Evolutionary conservation across 1,140 invertebrate species (phyloP).

Genomic region (Parapsyche elsis): DNA sequence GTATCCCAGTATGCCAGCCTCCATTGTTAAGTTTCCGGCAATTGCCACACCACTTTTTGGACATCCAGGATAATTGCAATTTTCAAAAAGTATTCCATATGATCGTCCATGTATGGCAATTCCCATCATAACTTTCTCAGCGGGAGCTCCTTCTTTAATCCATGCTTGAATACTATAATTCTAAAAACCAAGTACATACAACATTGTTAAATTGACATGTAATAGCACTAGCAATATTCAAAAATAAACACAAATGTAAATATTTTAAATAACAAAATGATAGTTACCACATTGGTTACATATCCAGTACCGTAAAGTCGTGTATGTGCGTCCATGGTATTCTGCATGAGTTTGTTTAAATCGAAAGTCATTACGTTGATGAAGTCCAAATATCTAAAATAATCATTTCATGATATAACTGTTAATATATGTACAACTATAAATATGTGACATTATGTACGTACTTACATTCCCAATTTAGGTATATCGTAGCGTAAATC

Average conservation of each 20-base stretch:
- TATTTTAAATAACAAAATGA: too few relatives aligned
- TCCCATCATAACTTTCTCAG: conserved; percentile 75
- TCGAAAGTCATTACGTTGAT: conserved; percentile 77
- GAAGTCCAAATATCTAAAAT: conserved; percentile 68
- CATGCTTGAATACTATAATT: conserved; percentile 59
- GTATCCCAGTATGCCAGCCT: conserved; percentile 79
- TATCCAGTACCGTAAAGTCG: background rate
- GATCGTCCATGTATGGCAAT: conserved; percentile 76
- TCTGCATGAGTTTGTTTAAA: conserved; percentile 70
- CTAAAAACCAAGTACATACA: conserved; percentile 47
- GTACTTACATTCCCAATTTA: conserved; percentile 59
- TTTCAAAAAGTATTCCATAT: conserved; percentile 68
- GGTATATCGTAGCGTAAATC: conserved; percentile 72
- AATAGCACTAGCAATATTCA: too few relatives aligned
- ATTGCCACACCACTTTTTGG: too few relatives aligned
- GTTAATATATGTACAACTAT: too few relatives aligned
- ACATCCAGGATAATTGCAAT: conserved; percentile 64
- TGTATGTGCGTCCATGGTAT: conserved; percentile 60
- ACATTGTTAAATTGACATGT: too few relatives aligned
- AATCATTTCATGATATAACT: too few relatives aligned
- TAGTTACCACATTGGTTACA: too few relatives aligned
- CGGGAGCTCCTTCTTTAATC: conserved; percentile 66
- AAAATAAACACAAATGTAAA: too few relatives aligned
- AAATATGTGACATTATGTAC: background rate
- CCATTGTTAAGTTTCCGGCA: conserved; percentile 77